Evolutionary conservation across 2,113 vertebrate species (phyloP).

Genomic region (Lophura nycthemera): DNA sequence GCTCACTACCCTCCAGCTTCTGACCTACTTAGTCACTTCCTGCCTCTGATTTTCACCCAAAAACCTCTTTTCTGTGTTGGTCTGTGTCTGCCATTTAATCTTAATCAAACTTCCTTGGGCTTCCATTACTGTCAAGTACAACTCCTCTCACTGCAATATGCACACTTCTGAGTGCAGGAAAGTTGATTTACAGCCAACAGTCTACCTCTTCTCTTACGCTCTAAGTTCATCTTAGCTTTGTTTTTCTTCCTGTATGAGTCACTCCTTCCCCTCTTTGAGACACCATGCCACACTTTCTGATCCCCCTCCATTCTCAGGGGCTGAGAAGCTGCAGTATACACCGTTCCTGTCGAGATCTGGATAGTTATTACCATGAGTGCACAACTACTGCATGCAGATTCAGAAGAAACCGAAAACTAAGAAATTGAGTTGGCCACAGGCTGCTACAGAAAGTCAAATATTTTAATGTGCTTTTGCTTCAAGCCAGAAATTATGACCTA

Average conservation of each 20-base stretch:
- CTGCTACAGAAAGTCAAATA: not conserved
- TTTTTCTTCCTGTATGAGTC: conserved; percentile 55
- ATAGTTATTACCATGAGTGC: not conserved
- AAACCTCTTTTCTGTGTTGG: not conserved
- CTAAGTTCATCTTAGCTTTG: conserved; percentile 18
- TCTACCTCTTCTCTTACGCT: not conserved
- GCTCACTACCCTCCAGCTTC: conserved; percentile 14
- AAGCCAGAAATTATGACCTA: not conserved
- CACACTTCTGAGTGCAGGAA: not conserved
- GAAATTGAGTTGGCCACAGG: not conserved
- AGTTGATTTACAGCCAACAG: not conserved
- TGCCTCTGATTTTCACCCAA: conserved; percentile 40
- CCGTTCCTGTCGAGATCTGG: not conserved
- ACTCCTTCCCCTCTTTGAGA: conserved; percentile 10
- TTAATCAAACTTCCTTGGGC: conserved; percentile 52
- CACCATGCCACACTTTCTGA: not conserved
- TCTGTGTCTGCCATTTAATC: conserved; percentile 47
- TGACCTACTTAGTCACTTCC: conserved; percentile 62
- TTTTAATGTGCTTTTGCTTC: not conserved
- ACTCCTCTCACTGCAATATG: not conserved
- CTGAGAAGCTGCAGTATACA: not conserved
- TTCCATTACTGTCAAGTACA: conserved; percentile 3
- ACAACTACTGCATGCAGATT: not conserved
- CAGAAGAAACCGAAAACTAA: not conserved
- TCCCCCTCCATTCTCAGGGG: not conserved